Percentiles rank a stretch among this genome's conserved stretches.
Conservation (phyloP, 2,113 vertebrate genomes). For the Thalassarche chlororhynchos region DNA sequence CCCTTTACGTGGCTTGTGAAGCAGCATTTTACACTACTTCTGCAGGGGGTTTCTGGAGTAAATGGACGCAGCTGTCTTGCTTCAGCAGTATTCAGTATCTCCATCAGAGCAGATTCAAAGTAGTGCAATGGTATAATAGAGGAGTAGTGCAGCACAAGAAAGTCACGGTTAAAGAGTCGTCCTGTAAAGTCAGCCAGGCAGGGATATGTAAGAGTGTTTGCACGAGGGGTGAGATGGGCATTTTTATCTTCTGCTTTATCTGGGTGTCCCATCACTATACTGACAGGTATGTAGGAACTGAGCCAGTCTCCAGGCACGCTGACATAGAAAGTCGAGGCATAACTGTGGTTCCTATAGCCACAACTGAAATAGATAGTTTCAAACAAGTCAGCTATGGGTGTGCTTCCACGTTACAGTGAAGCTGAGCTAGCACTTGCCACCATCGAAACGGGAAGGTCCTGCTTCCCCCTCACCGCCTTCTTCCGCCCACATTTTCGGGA, state of each 20-base stretch:
- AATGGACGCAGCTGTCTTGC: accelerated
- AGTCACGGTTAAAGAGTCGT: not conserved
- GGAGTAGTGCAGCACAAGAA: not conserved
- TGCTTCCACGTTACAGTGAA: not conserved
- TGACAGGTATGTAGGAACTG: not conserved
- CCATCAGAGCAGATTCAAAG: not conserved
- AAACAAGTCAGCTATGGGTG: not conserved
- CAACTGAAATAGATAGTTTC: not conserved
- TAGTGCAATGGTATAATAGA: not conserved
- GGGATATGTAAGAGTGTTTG: not conserved
- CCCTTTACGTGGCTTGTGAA: not conserved
- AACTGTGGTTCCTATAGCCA: not conserved
- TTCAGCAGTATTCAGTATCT: accelerated
- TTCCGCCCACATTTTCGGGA: accelerated
- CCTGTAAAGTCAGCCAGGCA: not conserved
- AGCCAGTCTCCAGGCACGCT: not conserved
- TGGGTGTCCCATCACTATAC: not conserved
- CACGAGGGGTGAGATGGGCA: not conserved
- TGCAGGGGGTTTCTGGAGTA: not conserved
- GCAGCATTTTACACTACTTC: not conserved
- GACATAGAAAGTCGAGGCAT: accelerated
- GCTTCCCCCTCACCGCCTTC: not conserved
- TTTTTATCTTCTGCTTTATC: not conserved
- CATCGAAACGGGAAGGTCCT: not conserved
- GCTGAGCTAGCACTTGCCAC: not conserved